phyloP scores from a whole-genome alignment of 2,888 invertebrate species.

The Coelogynopora nodosa region DNA sequence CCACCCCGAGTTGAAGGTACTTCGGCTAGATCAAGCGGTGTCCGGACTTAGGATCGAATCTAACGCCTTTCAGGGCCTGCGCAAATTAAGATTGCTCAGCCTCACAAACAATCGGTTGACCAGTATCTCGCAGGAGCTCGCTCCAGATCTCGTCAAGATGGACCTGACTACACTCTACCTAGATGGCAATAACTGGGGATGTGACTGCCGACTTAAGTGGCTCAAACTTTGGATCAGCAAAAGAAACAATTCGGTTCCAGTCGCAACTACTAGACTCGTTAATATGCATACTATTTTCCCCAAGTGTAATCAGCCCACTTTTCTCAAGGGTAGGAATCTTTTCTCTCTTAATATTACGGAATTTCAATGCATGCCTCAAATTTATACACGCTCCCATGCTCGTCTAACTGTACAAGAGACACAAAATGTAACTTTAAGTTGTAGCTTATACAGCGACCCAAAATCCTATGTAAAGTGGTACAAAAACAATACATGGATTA shows the following conservation, averaged over 20 bases:
- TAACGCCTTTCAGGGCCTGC: slow-evolving; percentile 33
- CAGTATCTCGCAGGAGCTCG: background rate
- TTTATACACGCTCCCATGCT: background rate
- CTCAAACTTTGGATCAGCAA: slow-evolving; percentile 29
- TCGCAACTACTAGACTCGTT: background rate
- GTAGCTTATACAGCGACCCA: slow-evolving; percentile 38
- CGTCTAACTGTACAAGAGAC: slow-evolving; percentile 23
- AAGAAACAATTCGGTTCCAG: background rate
- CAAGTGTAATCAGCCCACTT: slow-evolving; percentile 3
- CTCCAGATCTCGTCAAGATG: slow-evolving; percentile 34
- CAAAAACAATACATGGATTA: slow-evolving; percentile 26
- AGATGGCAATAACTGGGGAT: slow-evolving; percentile 43
- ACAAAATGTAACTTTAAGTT: slow-evolving; percentile 37
- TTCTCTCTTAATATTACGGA: background rate
- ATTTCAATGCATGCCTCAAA: slow-evolving; percentile 43
- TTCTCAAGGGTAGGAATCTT: slow-evolving; percentile 11
- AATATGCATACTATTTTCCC: background rate
- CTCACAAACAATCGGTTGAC: slow-evolving; percentile 37
- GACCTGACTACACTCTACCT: slow-evolving; percentile 33
- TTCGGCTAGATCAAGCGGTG: slow-evolving; percentile 32
- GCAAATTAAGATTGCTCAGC: slow-evolving; percentile 25
- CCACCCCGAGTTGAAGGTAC: slow-evolving; percentile 20
- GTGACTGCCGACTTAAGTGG: slow-evolving; percentile 43
- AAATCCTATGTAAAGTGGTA: slow-evolving; percentile 36
- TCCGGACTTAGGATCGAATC: slow-evolving; percentile 31